Conservation (phyloP, 2,888 invertebrate genomes). For the Trissolcus japonicus region DNA sequence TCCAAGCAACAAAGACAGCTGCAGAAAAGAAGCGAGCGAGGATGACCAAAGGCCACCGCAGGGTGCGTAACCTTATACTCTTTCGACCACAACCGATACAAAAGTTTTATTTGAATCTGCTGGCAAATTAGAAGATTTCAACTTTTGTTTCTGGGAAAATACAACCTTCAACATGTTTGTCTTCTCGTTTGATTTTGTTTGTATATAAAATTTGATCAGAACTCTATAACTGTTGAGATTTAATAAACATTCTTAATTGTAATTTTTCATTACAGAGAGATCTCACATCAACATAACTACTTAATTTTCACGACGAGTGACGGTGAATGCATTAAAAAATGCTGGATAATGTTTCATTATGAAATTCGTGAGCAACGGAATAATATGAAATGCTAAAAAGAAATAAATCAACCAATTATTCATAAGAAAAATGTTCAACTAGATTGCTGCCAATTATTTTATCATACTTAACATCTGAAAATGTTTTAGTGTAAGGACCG, state of each 20-base stretch:
- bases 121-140: constrained; percentile 1
- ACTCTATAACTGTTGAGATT: too few species aligned
- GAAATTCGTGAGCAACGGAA: too few species aligned
- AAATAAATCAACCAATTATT: not conserved
- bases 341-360: not conserved
- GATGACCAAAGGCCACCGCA: constrained; percentile 75
- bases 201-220: too few species aligned
- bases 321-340: too few species aligned
- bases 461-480: not conserved
- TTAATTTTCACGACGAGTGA: too few species aligned
- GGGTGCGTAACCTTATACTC: constrained; percentile 71
- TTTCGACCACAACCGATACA: constrained; percentile 21
- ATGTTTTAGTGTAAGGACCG: not conserved
- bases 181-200: too few species aligned
- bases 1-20: constrained; percentile 44
- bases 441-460: not conserved
- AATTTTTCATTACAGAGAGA: too few species aligned
- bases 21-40: constrained; percentile 39
- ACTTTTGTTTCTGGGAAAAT: constrained; percentile 7
- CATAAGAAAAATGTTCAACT: not conserved
- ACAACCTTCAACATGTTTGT: too few species aligned
- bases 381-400: too few species aligned
- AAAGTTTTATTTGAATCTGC: too few species aligned
- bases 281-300: too few species aligned
- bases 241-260: too few species aligned